These are phyloP conservation scores for Hipparchia semele DNA, from an alignment of 2,888 invertebrate genomes.

Conservation along the genomic window DNA sequence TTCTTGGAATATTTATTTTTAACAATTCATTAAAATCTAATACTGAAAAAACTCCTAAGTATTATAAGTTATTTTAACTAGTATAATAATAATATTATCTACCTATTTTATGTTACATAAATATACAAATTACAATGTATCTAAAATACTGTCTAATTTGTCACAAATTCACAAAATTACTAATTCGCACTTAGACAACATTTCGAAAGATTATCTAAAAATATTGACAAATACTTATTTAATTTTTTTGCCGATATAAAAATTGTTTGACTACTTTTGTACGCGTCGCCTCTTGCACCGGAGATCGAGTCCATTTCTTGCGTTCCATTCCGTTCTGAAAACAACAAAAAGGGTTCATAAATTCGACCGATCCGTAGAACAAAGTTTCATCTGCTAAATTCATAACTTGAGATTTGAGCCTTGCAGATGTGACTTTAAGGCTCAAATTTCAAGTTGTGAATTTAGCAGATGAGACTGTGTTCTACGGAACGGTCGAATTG, in stretches of 20 bases:
- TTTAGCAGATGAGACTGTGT: no score
- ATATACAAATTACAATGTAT: slow-evolving; percentile 20
- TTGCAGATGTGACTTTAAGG: no score
- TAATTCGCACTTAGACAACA: slow-evolving; percentile 16
- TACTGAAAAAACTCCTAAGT: slow-evolving; percentile 31
- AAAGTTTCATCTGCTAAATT: no score
- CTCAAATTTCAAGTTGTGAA: no score
- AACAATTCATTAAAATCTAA: slow-evolving; percentile 34
- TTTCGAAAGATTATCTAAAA: slow-evolving; percentile 18
- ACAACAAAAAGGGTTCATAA: not conserved
- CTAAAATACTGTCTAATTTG: slow-evolving; percentile 22
- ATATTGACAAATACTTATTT: slow-evolving; percentile 25
- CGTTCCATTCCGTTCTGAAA: slow-evolving; percentile 1
- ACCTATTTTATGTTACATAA: slow-evolving; percentile 29
- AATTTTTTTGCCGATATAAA: slow-evolving; percentile 25
- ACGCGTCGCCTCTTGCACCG: slow-evolving; percentile 5
- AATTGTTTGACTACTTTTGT: slow-evolving; percentile 27
- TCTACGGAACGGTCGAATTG: no score
- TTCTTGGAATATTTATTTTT: slow-evolving; percentile 35
- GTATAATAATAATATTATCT: slow-evolving; percentile 6
- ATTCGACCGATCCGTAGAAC: no score
- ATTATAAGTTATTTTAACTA: slow-evolving; percentile 3
- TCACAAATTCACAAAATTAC: slow-evolving; percentile 21
- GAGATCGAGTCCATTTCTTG: slow-evolving; percentile 5
- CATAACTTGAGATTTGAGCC: no score